Evolutionary conservation across 2,888 invertebrate genomes (phyloP), one percentile per base, ranked within the genome.

Genomic region (Plusia festucae): DNA sequence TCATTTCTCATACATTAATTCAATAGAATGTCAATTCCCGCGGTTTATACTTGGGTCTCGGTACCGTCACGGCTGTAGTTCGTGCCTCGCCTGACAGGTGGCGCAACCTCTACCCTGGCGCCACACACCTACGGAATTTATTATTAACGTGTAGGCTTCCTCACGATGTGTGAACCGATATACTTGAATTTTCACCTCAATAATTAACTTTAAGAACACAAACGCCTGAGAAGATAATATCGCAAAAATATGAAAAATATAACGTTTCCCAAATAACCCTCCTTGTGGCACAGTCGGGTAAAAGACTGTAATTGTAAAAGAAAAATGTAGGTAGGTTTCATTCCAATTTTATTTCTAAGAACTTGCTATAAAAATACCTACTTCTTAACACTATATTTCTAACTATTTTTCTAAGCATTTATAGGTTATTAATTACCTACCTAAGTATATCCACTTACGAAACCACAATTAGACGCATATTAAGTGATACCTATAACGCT

Each of bases 101-200:
- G 81, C 73, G 81, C 70, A 79, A 79, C 62, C 59, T 70, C 70
- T 64, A 60, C 64, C 66, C 65, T 76, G 76, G 79, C 81, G 76
- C 81, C 81, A 79, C 61, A 81, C 70, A 68, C 76, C 78, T 63
- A 60, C 53, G 58, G 81, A 79, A 79, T 79, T 79, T 63, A 78
- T 78, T 79, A 77, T 66, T 64, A 79, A 76, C 69, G 61, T 76
- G 62, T 76, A 58, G 64, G 79, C 79, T 77, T 76, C 76, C 69
- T 73, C 70, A 76, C 77, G 67, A 79, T 59, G 54, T 57, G 24
- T 62, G 30, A 70, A 63, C 60, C 52, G 24, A 58, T 62, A 60
- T 61, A 63, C 53, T 60, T 54, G 58, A 65, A 69, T 60, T 57
- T 15, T 49, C 51, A 71, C 18, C 20, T 49, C 5, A 9, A 49